Evolutionary conservation across 2,888 invertebrate genomes (phyloP).

Genomic region (Dasypogon diadema): DNA sequence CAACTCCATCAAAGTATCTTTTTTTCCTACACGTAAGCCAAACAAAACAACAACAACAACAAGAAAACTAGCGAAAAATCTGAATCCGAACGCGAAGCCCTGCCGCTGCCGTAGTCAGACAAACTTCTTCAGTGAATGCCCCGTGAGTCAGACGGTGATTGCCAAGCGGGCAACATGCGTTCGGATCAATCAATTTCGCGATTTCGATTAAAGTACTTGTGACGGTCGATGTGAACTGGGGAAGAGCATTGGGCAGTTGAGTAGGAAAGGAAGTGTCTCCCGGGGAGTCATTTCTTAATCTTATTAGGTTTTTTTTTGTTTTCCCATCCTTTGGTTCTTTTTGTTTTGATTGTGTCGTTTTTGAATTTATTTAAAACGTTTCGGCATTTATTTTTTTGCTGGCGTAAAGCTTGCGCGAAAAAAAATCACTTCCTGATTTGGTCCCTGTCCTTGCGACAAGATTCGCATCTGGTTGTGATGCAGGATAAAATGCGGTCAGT

Average conservation of each 20-base stretch:
- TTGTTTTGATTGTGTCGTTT: conserved; percentile 18
- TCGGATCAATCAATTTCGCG: conserved; percentile 40
- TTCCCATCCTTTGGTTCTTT: background rate
- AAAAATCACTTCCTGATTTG: background rate
- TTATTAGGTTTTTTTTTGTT: conserved; percentile 21
- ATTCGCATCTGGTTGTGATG: background rate
- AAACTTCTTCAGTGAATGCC: conserved; percentile 13
- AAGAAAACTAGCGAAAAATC: background rate
- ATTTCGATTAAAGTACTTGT: conserved; percentile 1
- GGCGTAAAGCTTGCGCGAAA: no score
- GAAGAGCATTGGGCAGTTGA: background rate
- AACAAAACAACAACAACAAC: background rate
- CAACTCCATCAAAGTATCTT: background rate
- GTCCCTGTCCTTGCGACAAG: background rate
- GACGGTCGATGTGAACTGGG: conserved; percentile 31
- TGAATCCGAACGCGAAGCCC: background rate
- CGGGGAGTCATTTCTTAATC: background rate
- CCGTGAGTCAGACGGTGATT: conserved; percentile 52
- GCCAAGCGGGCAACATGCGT: conserved; percentile 54
- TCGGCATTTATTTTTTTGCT: background rate
- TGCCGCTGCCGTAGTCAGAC: background rate
- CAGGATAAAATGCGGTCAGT: background rate
- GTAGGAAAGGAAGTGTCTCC: background rate
- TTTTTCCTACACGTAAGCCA: no score
- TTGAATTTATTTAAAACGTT: background rate